Evolutionary conservation across 2,888 invertebrate genomes (phyloP).

Genomic region (Lithosia quadra): DNA sequence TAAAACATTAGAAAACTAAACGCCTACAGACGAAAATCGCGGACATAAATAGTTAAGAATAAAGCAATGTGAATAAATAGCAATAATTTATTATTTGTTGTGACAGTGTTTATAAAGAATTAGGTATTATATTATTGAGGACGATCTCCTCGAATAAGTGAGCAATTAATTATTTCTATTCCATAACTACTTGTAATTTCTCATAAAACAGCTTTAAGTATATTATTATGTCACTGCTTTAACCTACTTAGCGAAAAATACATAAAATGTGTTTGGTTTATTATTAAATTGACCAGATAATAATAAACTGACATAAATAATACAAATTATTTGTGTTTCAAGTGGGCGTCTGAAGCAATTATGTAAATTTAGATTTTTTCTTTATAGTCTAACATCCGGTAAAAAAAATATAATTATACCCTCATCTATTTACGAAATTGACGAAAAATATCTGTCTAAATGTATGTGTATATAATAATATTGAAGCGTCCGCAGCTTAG

Average conservation of each 20-base stretch:
- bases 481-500: too few relatives aligned
- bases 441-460: neutral
- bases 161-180: neutral
- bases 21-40: too few relatives aligned
- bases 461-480: neutral
- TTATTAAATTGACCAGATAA: neutral
- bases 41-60: too few relatives aligned
- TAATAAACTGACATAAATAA: neutral
- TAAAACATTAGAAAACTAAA: too few relatives aligned
- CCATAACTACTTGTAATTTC: neutral
- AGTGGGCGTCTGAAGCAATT: constrained; percentile 2
- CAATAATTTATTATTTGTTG: too few relatives aligned
- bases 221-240: neutral
- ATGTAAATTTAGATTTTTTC: neutral
- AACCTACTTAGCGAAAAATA: neutral
- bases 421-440: neutral
- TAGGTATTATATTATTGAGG: too few relatives aligned
- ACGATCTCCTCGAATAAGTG: too few relatives aligned
- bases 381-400: constrained; percentile 1
- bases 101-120: too few relatives aligned
- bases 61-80: too few relatives aligned
- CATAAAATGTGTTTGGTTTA: neutral
- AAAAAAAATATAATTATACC: neutral
- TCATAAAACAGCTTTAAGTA: constrained; percentile 1
- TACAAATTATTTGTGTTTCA: neutral